These are phyloP conservation scores for Parasteatoda tepidariorum DNA, from an alignment of 1,140 invertebrate genomes.

Conservation along the genomic window DNA sequence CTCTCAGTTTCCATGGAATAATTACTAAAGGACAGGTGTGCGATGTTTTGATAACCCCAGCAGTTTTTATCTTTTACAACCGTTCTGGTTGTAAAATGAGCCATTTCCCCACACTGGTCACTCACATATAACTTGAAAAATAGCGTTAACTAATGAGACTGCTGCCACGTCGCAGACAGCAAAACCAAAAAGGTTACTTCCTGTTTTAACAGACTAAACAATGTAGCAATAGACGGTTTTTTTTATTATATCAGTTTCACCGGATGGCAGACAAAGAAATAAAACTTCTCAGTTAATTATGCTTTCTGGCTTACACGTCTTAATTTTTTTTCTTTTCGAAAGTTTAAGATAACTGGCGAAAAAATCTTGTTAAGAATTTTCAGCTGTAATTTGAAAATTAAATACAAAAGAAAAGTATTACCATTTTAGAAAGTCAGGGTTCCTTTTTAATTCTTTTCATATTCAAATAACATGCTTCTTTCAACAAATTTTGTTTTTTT, in stretches of 20 bases:
- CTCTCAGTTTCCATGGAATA: background rate
- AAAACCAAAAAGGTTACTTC: slow-evolving; percentile 39
- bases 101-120: slow-evolving; percentile 11
- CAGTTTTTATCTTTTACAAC: slow-evolving; percentile 43
- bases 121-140: slow-evolving; percentile 23
- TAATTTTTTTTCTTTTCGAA: no score
- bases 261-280: background rate
- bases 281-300: background rate
- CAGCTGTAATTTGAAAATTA: no score
- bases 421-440: no score
- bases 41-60: slow-evolving; percentile 9
- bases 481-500: no score
- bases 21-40: slow-evolving; percentile 23
- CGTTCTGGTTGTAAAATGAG: slow-evolving; percentile 22
- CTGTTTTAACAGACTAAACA: slow-evolving; percentile 24
- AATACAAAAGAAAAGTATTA: no score
- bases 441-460: no score
- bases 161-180: slow-evolving; percentile 23
- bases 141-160: slow-evolving; percentile 1
- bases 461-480: no score
- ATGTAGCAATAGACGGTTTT: slow-evolving; percentile 12
- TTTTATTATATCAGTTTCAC: slow-evolving; percentile 5
- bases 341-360: no score
- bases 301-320: background rate
- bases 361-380: no score